Percentiles rank a stretch among this genome's conserved stretches.
Evolutionary conservation across 2,113 vertebrate genomes (phyloP).

Genomic region (Mesocricetus auratus): DNA sequence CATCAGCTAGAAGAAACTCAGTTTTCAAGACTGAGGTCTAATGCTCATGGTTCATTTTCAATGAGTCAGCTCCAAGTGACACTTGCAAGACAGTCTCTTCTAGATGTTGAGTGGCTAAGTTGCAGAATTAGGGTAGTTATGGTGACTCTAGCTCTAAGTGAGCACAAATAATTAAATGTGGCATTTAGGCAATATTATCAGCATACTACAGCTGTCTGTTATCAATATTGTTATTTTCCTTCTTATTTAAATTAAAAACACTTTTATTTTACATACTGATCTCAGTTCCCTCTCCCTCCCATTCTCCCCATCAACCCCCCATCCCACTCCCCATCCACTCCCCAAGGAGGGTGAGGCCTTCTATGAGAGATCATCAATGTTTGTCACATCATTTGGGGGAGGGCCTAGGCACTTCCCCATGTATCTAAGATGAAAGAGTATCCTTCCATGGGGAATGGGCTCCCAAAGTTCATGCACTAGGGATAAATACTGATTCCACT

Average conservation of each 20-base stretch:
- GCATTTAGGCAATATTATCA: not conserved
- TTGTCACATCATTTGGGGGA: too few species aligned
- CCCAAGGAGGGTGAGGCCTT: too few species aligned
- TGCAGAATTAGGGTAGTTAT: not conserved
- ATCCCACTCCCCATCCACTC: too few species aligned
- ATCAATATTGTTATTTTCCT: not conserved
- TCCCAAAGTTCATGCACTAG: too few species aligned
- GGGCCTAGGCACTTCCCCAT: too few species aligned
- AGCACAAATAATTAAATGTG: not conserved
- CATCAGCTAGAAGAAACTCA: not conserved
- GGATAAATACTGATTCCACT: too few species aligned
- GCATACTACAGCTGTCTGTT: not conserved
- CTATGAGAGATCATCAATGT: too few species aligned
- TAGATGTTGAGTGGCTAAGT: not conserved
- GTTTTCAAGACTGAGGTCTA: conserved; percentile 14
- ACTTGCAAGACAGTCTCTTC: not conserved
- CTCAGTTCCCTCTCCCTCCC: too few species aligned
- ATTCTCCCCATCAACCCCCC: too few species aligned
- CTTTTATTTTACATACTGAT: too few species aligned
- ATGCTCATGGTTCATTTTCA: not conserved
- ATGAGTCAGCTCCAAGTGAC: not conserved
- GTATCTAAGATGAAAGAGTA: too few species aligned
- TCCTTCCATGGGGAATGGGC: too few species aligned
- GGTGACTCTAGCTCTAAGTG: not conserved
- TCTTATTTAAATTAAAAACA: not conserved